Conservation (phyloP, 2,797 vertebrate genomes). For the Pampus argenteus region DNA sequence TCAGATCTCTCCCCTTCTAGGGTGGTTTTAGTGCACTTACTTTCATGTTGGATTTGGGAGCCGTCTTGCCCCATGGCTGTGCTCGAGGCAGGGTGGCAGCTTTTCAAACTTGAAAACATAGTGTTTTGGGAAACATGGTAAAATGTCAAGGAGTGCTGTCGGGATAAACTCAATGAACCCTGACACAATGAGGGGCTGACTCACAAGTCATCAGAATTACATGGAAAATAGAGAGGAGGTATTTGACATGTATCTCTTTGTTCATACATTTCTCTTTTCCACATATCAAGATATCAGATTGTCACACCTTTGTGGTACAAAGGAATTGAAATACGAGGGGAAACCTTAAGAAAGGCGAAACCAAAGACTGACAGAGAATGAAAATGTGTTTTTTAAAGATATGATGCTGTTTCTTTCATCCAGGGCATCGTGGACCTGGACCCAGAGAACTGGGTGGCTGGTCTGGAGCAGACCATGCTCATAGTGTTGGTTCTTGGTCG, state of each 20-base stretch:
- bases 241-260: neutral
- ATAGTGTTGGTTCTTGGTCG: conserved; percentile 85
- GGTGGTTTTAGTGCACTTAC: conserved; percentile 49
- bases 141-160: conserved; percentile 38
- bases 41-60: conserved; percentile 68
- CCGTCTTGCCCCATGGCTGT: conserved; percentile 55
- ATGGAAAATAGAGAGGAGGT: neutral
- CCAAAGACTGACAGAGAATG: neutral
- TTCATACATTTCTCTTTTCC: neutral
- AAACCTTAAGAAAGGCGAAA: neutral
- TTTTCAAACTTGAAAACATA: conserved; percentile 41
- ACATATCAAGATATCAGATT: neutral
- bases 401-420: conserved; percentile 25
- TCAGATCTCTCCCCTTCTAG: conserved; percentile 60
- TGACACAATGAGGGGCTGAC: neutral
- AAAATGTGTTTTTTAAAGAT: neutral
- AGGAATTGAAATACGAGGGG: neutral
- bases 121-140: conserved; percentile 21
- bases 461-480: conserved; percentile 85
- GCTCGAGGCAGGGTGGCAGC: conserved; percentile 52
- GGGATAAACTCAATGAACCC: conserved; percentile 39
- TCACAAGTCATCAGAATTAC: neutral
- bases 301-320: neutral
- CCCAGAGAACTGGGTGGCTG: conserved; percentile 81
- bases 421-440: conserved; percentile 79